These are phyloP conservation scores for Hystrix cristata DNA, from an alignment of 2,113 vertebrate genomes.

Conservation along the genomic window DNA sequence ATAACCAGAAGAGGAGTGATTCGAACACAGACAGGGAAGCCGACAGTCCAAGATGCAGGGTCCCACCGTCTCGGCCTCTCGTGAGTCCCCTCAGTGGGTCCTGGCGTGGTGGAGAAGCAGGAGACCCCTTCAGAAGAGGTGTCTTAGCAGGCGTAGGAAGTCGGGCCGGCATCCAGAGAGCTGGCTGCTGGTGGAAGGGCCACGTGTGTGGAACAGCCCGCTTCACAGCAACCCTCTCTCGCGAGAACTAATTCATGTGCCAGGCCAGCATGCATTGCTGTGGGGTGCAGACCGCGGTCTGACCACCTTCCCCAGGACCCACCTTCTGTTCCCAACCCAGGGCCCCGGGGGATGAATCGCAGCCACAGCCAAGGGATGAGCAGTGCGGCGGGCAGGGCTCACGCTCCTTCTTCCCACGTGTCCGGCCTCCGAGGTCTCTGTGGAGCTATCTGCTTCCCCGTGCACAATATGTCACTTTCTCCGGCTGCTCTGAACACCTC, in stretches of 20 bases:
- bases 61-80: not conserved
- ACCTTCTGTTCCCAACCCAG: not conserved
- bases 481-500: not conserved
- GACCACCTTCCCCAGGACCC: not conserved
- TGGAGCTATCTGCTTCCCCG: not conserved
- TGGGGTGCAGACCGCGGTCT: not conserved
- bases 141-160: not conserved
- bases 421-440: not conserved
- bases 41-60: not conserved
- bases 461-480: not conserved
- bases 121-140: not conserved
- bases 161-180: too few relatives aligned
- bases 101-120: too few relatives aligned
- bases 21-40: not conserved
- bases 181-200: too few relatives aligned
- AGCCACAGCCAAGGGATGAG: not conserved
- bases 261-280: not conserved
- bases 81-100: not conserved
- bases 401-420: not conserved
- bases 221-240: too few relatives aligned
- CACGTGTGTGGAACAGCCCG: too few relatives aligned
- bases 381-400: not conserved
- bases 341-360: too few relatives aligned
- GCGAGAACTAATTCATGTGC: not conserved
- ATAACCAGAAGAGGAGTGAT: not conserved